phyloP scores from a whole-genome alignment of 1,140 invertebrate species.

The Hycleus phaleratus region DNA sequence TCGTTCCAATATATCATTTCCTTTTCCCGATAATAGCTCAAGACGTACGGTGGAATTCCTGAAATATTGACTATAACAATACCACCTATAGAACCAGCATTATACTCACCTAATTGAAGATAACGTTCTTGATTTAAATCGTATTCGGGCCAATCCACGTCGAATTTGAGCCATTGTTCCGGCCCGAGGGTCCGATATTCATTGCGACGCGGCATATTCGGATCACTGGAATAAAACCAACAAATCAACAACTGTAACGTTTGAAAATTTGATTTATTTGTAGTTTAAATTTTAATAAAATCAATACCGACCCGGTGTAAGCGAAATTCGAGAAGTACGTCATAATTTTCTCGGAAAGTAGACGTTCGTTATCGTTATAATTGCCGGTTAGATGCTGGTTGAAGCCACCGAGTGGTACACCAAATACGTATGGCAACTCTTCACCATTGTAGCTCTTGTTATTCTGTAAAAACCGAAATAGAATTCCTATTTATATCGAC shows the following conservation, averaged over 20 bases:
- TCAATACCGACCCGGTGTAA: constrained; percentile 63
- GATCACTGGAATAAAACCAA: constrained; percentile 49
- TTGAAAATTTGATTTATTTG: too few species aligned
- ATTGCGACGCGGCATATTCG: constrained; percentile 57
- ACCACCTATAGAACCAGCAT: background rate
- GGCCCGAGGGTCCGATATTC: constrained; percentile 49
- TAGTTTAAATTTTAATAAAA: background rate
- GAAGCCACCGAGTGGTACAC: constrained; percentile 71
- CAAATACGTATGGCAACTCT: constrained; percentile 86
- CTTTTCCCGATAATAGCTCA: constrained; percentile 53
- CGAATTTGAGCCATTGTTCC: constrained; percentile 57
- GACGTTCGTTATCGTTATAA: constrained; percentile 66
- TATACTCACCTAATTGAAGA: constrained; percentile 58
- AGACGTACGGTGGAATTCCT: constrained; percentile 53
- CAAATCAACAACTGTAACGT: too few species aligned
- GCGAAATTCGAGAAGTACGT: constrained; percentile 84
- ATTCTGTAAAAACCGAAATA: constrained; percentile 21
- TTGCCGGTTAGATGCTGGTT: constrained; percentile 64
- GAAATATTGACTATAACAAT: constrained; percentile 5
- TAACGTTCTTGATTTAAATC: constrained; percentile 62
- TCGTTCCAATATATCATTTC: constrained; percentile 70
- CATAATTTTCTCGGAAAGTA: constrained; percentile 77
- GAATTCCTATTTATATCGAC: background rate
- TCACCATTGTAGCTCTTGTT: constrained; percentile 54
- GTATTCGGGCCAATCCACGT: constrained; percentile 73